A percentile compares a stretch with the other conserved stretches of the same genome.
phyloP scores from a whole-genome alignment of 2,797 vertebrate genomes.

The Poeciliopsis paucimaculata region DNA sequence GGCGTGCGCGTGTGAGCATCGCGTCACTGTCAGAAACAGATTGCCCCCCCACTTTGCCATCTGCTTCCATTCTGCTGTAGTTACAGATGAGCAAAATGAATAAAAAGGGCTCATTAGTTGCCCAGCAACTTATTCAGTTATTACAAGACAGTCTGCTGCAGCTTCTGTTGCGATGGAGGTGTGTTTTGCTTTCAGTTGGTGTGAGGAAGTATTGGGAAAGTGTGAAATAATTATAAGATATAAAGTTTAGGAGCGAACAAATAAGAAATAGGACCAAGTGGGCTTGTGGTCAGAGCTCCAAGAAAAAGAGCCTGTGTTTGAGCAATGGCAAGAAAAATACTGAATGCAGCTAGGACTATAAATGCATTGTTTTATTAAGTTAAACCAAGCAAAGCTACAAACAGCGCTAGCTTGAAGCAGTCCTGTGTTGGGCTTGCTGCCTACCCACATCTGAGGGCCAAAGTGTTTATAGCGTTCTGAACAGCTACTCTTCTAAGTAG shows the following conservation, averaged over 20 bases:
- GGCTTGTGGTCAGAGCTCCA: conserved; percentile 42
- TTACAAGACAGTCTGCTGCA: conserved; percentile 22
- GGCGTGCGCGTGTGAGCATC: conserved; percentile 11
- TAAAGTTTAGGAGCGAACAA: conserved; percentile 26
- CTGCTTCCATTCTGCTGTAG: conserved; percentile 53
- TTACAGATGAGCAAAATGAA: conserved; percentile 43
- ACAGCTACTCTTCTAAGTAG: conserved; percentile 1
- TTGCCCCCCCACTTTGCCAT: conserved; percentile 42
- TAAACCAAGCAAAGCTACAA: conserved; percentile 12
- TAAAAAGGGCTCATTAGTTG: conserved; percentile 47
- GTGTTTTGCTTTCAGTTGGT: background rate
- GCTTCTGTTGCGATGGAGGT: conserved; percentile 22
- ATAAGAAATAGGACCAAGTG: conserved; percentile 48
- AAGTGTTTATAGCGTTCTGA: conserved; percentile 32
- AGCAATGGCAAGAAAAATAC: conserved; percentile 25
- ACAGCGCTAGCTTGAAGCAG: conserved; percentile 3
- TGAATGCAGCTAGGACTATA: conserved; percentile 65
- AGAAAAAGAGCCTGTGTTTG: conserved; percentile 49
- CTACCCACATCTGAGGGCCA: conserved; percentile 19
- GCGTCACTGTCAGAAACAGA: conserved; percentile 33
- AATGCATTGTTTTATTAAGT: conserved; percentile 7
- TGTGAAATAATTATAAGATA: conserved; percentile 26
- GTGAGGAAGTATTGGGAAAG: background rate
- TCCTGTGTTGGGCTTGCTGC: background rate
- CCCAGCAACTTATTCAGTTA: conserved; percentile 40